Evolutionary conservation across 2,888 invertebrate species (phyloP).

Genomic region (Habroteleia sp.): DNA sequence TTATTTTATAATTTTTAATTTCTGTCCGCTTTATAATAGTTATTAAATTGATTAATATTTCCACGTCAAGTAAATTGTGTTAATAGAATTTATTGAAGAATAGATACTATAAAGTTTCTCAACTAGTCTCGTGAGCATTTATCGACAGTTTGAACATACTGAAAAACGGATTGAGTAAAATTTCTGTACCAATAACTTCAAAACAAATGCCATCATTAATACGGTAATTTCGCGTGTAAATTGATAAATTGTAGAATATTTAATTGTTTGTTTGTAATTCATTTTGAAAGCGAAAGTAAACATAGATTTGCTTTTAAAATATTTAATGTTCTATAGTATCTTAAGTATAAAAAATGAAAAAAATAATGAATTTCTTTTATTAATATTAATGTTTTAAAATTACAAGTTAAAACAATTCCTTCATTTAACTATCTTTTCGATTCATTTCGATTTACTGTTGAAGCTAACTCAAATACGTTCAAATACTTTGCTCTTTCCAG

Average conservation of each 20-base stretch:
- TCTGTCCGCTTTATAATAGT: neutral
- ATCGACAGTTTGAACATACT: neutral
- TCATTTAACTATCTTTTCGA: too few relatives aligned
- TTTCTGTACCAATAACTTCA: neutral
- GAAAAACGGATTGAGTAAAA: neutral
- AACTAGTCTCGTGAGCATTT: conserved; percentile 14
- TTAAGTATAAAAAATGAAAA: too few relatives aligned
- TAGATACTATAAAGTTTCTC: conserved; percentile 20
- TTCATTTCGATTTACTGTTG: too few relatives aligned
- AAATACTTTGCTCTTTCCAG: too few relatives aligned
- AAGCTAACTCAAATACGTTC: too few relatives aligned
- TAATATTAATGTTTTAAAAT: too few relatives aligned
- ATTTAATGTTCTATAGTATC: too few relatives aligned
- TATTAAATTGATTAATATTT: neutral
- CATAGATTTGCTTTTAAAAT: too few relatives aligned
- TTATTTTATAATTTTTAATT: conserved; percentile 5
- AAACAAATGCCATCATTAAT: neutral
- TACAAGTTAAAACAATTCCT: too few relatives aligned
- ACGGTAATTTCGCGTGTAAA: neutral
- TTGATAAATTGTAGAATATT: neutral
- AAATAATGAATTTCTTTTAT: too few relatives aligned
- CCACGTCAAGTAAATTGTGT: neutral
- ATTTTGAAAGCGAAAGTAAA: too few relatives aligned
- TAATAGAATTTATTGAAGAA: conserved; percentile 2
- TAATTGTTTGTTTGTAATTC: neutral